Percentiles rank a stretch among this genome's conserved stretches.
Evolutionary conservation across 2,797 vertebrate species (phyloP).

Genomic region (Acrossocheilus fasciatus): DNA sequence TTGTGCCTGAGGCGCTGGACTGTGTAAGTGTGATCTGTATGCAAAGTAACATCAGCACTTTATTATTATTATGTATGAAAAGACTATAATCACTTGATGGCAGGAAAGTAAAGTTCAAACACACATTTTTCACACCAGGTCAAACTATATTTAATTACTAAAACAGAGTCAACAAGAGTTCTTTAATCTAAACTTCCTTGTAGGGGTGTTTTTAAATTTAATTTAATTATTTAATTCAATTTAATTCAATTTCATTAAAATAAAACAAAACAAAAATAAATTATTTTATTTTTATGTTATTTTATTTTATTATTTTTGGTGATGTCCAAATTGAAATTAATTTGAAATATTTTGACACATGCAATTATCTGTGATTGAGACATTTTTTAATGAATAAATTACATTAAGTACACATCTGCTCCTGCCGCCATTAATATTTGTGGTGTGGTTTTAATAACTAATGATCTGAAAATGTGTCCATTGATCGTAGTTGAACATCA

Average conservation of each 20-base stretch:
- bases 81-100: constrained; percentile 22
- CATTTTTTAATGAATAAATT: neutral
- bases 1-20: constrained; percentile 20
- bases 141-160: constrained; percentile 25
- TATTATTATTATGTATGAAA: constrained; percentile 46
- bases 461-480: neutral
- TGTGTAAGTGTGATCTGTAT: constrained; percentile 17
- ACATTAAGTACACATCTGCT: neutral
- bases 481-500: neutral
- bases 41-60: constrained; percentile 32
- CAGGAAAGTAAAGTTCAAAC: constrained; percentile 5
- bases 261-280: neutral
- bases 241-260: neutral
- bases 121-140: constrained; percentile 24
- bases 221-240: neutral
- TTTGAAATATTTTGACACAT: neutral
- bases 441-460: neutral
- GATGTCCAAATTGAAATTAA: neutral
- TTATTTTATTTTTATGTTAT: too few relatives aligned
- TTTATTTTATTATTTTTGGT: neutral
- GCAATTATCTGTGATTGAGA: neutral
- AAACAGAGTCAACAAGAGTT: neutral
- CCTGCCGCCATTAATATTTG: neutral
- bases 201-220: neutral
- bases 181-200: neutral